Evolutionary conservation across 2,797 vertebrate genomes (phyloP), one percentile per base, ranked within the genome.

Genomic region (Myotis vivesi): DNA sequence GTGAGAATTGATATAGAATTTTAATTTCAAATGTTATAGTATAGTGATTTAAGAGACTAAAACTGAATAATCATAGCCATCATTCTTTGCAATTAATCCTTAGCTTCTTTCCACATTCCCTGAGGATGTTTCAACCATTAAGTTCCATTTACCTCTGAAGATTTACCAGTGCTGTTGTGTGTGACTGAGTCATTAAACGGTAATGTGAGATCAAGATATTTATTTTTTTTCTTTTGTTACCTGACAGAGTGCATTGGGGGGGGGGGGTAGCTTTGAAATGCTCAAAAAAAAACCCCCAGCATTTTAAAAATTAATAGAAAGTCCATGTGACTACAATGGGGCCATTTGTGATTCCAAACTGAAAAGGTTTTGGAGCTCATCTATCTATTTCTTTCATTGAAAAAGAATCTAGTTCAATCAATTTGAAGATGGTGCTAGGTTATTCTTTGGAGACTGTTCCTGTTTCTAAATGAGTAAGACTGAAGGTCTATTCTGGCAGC

Each of bases 111-210:
- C 38, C 28, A 28, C 89, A 85, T 88, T 44, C 80, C 73, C 86
- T 59, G 59, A 84, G 22, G 49, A 91, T 89, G 68, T 87, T 92
- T 94, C 55, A 79, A 41, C 28, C 17, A 49, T 69, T 90, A 92
- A 88, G 23, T 69, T 95, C 25, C 28, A 30, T 95, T 94, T 92
- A 81, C 22, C 83, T 92, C 10, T 64, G 13, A n/a, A 79, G 75
- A 95, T 92, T 91, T 95, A 83, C 66, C 82, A 81, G 19, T 28
- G 62, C 91, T 76, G 46, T 91, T 94, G 25, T 86, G 3, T 88
- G 41, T 84, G 36, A 69, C 71, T 72, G 38, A 96, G 62, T 95
- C 91, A 95, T 30, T 88, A 59, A 94, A 80, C 22, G 79, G 69
- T 81, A 92, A 68, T 10, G 23, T 9, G 10, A 44, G n/a, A n/a